These are phyloP conservation scores for Speoplatyrhinus poulsoni DNA, from an alignment of 2,113 vertebrate genomes.

Conservation along the genomic window DNA sequence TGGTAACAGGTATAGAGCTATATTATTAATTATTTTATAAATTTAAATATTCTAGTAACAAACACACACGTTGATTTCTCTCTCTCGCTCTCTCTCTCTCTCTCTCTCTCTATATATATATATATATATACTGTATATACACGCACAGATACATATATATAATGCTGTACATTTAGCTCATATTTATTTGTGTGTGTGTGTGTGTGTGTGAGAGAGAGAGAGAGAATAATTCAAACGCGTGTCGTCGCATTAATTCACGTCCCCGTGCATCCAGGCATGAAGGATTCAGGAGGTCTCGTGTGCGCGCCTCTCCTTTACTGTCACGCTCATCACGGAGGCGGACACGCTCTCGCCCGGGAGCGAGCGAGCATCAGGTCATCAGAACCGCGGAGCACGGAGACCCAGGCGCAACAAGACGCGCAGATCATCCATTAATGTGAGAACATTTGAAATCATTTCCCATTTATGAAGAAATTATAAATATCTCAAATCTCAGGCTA, in stretches of 20 bases:
- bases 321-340: slow-evolving; percentile 43
- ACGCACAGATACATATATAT: background rate
- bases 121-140: no score
- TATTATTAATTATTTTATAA: no score
- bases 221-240: slow-evolving; percentile 1
- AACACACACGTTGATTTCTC: no score
- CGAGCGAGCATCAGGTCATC: slow-evolving; percentile 74
- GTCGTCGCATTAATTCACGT: slow-evolving; percentile 27
- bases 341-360: slow-evolving; percentile 75
- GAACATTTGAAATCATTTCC: background rate
- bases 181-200: background rate
- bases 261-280: background rate
- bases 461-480: no score
- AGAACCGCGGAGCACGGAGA: slow-evolving; percentile 34
- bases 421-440: background rate
- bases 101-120: no score
- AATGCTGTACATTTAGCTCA: background rate
- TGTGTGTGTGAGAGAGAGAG: background rate
- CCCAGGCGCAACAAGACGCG: background rate
- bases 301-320: slow-evolving; percentile 42
- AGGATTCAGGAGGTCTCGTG: slow-evolving; percentile 16
- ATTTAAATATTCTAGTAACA: no score
- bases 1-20: no score
- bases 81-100: no score
- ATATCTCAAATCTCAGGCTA: no score